Base-by-base conservation (phyloP, 2,888 invertebrate genomes). In the Drosophila tripunctata region DNA sequence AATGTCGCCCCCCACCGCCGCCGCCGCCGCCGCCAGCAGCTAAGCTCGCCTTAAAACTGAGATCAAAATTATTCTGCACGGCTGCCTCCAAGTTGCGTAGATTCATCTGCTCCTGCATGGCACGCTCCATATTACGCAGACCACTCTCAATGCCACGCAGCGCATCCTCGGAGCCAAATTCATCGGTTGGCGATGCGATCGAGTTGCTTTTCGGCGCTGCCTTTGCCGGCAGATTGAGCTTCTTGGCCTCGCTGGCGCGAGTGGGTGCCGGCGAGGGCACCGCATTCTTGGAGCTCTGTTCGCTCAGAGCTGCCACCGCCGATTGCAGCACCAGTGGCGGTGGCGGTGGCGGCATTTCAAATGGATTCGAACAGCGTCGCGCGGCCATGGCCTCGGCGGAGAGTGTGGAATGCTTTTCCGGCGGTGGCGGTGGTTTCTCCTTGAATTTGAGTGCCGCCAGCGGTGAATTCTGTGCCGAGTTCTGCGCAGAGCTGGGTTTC, bases 21-120 rank as follows among this genome's bases (percentile, higher is more conserved):
- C n/a, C n/a, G n/a, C n/a, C n/a, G n/a, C n/a, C n/a, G n/a, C 52
- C 68, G 0, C 78, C 85, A 0, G 81, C 85, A 3, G 80, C 84
- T 19, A 88, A 45, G 40, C 79, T 87, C 0, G 89, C 85, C 65
- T 90, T 90, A 22, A 90, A 90, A 50, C 86, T 87, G 33, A 89
- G 67, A 68, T 90, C 90, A 43, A 89, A 89, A 38, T 86, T 89
- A 48, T 88, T 88, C 38, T 87, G 88, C 31, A 81, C 83, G 2
- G 88, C 88, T 0, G 88, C 89, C 75, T 92, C 92, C 57, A 91
- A 67, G 22, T 89, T 90, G 14, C 92, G 80, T 35, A 92, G 57
- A 66, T 90, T 91, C 89, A 92, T 90, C 78, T 92, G 92, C 66
- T 92, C 92, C 74, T 91, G 91, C 91, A 91, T 91, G 52, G 92